Evolutionary conservation across 1,140 invertebrate genomes (phyloP).

Genomic region (Drosophila subpulchrella): DNA sequence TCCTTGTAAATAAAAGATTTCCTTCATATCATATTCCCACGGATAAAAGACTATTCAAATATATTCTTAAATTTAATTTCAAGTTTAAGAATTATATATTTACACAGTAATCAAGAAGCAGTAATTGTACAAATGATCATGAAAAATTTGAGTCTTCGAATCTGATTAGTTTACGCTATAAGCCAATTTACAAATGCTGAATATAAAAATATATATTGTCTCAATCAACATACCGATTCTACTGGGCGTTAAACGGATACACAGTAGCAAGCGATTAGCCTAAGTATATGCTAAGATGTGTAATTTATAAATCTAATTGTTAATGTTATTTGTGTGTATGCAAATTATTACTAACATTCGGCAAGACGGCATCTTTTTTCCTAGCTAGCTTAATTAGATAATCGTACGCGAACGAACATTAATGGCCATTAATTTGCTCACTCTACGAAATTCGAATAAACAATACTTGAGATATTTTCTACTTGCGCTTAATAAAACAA

Average conservation of each 20-base stretch:
- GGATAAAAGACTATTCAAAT: no score
- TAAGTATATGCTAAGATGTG: conserved; percentile 36
- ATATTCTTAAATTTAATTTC: background rate
- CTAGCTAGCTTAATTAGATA: conserved; percentile 55
- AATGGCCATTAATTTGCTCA: conserved; percentile 52
- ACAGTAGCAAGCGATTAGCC: conserved; percentile 14
- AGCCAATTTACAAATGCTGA: conserved; percentile 33
- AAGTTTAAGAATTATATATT: background rate
- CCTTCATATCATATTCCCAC: background rate
- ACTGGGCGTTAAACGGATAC: background rate
- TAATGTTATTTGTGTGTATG: conserved; percentile 21
- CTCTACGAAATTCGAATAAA: conserved; percentile 47
- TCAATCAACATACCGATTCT: conserved; percentile 5
- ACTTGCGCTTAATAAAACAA: conserved; percentile 72
- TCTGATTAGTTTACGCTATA: conserved; percentile 6
- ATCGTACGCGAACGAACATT: conserved; percentile 21
- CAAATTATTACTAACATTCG: conserved; percentile 16
- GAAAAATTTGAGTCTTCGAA: background rate
- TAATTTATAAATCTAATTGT: conserved; percentile 37
- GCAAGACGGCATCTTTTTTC: conserved; percentile 23
- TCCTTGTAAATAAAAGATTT: background rate
- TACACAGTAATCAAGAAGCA: background rate
- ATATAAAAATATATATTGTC: conserved; percentile 27
- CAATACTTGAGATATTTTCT: conserved; percentile 38
- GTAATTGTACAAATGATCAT: conserved; percentile 5